These are phyloP conservation scores for Nomada fucata DNA, from an alignment of 2,888 invertebrate genomes.

Conservation along the genomic window DNA sequence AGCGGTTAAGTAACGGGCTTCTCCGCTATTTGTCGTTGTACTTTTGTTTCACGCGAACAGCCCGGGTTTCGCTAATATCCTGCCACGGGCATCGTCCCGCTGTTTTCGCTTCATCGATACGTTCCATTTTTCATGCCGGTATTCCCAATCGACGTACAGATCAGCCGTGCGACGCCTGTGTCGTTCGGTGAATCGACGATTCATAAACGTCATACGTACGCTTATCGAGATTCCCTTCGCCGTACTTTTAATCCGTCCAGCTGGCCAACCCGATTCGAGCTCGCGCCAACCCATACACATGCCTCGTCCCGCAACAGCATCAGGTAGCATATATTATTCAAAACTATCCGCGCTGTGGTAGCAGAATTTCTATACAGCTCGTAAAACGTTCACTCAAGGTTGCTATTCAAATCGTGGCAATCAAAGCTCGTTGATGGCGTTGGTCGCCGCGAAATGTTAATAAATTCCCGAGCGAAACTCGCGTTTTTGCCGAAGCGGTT, in stretches of 20 bases:
- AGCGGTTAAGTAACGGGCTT: slow-evolving; percentile 84
- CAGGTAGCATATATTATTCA: background rate
- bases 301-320: background rate
- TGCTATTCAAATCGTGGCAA: slow-evolving; percentile 44
- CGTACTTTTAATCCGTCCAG: background rate
- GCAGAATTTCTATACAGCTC: slow-evolving; percentile 2
- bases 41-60: slow-evolving; percentile 73
- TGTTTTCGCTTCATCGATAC: slow-evolving; percentile 31
- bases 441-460: slow-evolving; percentile 30
- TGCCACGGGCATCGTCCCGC: slow-evolving; percentile 6
- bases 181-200: slow-evolving; percentile 35
- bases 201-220: slow-evolving; percentile 14
- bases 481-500: slow-evolving; percentile 1
- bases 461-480: slow-evolving; percentile 31
- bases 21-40: slow-evolving; percentile 72
- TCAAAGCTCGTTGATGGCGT: slow-evolving; percentile 30
- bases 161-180: background rate
- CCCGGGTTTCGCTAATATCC: slow-evolving; percentile 49
- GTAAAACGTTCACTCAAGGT: slow-evolving; percentile 32
- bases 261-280: too few species aligned
- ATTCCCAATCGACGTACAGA: background rate
- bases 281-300: too few species aligned
- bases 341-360: background rate
- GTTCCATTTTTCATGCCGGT: slow-evolving; percentile 23
- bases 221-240: slow-evolving; percentile 3